A percentile compares a stretch with the other conserved stretches of the same genome.
Conservation (phyloP, 2,797 vertebrate species). For the Myioborus melanocephalus region DNA sequence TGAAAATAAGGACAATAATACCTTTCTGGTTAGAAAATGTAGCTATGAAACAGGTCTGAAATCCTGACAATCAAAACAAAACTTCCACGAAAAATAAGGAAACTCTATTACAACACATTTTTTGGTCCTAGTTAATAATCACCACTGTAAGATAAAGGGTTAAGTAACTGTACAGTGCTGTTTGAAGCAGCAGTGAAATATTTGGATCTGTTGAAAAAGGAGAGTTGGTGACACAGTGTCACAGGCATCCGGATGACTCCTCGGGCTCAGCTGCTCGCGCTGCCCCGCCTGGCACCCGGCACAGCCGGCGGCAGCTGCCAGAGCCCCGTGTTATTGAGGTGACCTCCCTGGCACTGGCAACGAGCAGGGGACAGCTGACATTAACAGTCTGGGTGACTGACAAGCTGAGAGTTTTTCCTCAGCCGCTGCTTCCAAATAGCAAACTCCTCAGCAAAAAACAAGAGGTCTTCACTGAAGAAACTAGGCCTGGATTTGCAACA, state of each 20-base stretch:
- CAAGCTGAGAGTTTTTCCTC: not conserved
- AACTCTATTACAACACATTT: not conserved
- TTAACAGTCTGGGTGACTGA: not conserved
- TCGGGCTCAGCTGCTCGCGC: not conserved
- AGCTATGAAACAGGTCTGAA: not conserved
- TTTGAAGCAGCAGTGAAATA: not conserved
- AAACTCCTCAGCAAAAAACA: not conserved
- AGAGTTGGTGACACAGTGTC: not conserved
- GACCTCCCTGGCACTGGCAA: not conserved
- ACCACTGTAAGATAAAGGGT: not conserved
- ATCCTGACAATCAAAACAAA: not conserved
- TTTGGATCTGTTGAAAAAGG: not conserved
- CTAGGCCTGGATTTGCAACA: not conserved
- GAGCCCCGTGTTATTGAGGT: not conserved
- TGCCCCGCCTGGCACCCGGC: rapidly evolving
- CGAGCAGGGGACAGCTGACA: not conserved
- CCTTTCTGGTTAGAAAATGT: not conserved
- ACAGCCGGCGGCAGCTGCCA: not conserved
- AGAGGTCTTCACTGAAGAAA: not conserved
- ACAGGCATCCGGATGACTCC: not conserved
- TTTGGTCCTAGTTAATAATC: not conserved
- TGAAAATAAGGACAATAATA: not conserved
- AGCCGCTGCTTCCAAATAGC: not conserved
- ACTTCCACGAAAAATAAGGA: not conserved
- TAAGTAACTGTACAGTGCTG: not conserved